Evolutionary conservation across 2,888 invertebrate species (phyloP), one percentile per base, ranked within the genome.

Genomic region (Caenorhabditis sp.): DNA sequence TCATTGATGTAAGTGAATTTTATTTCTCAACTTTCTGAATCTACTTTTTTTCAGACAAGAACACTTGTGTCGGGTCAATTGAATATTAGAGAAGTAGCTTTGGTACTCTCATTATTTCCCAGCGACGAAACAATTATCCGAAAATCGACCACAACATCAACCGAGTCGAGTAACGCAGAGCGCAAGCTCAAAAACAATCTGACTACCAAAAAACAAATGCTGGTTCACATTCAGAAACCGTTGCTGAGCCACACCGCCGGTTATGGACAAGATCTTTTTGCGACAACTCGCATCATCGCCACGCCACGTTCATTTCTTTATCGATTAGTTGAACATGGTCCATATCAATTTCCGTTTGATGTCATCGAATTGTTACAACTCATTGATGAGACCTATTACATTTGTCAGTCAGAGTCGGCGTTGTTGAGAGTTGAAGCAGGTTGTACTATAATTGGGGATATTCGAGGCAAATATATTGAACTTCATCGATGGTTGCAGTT

Each of bases 281-380:
- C 20, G 3, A 20, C n/a, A 20, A 20, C 7, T 21, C 4, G 58
- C 17, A 20, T 8, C 8, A 36, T 21, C 1, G n/a, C 56, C 26
- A 60, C 72, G n/a, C 72, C 72, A 21, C 49, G 60, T 56, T 65
- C 64, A 49, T 25, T 80, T 1, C 49, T 80, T 10, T 75, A 70
- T 62, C 67, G 74, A 53, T 67, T 80, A 63, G 70, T 80, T 63
- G 78, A 78, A 36, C 77, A 80, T 69, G 80, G 80, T 0, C 80
- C 80, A 0, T 77, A 72, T 64, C 59, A 67, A 20, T 80, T 70
- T 56, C 78, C 77, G 17, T 80, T 80, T 63, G 71, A 60, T 23
- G 70, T 74, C 10, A 50, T 70, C n/a, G 80, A 80, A 36, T 57
- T 80, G 12, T 53, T 80, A 31, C 59, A 73, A 23, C 38, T 78